phyloP scores from a whole-genome alignment of 2,888 invertebrate genomes.

The Digitonthophagus gazella region DNA sequence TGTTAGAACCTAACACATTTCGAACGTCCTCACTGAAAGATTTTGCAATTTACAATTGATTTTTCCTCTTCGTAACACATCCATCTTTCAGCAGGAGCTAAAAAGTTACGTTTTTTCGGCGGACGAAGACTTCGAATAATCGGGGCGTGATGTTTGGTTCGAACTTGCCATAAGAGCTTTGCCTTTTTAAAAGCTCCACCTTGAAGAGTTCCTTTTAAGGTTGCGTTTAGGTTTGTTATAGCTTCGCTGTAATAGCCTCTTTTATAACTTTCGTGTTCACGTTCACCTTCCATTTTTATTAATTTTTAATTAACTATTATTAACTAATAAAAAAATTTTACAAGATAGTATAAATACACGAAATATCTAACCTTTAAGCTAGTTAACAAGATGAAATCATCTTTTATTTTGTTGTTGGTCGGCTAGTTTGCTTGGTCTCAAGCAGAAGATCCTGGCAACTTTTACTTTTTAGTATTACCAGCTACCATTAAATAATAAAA shows the following conservation, averaged over 20 bases:
- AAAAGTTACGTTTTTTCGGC: slow-evolving; percentile 51
- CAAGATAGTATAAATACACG: too few relatives aligned
- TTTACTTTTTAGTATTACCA: too few relatives aligned
- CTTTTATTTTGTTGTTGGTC: too few relatives aligned
- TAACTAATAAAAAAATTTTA: too few relatives aligned
- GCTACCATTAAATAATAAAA: too few relatives aligned
- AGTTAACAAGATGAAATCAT: too few relatives aligned
- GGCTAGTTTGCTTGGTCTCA: too few relatives aligned
- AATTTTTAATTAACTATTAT: too few relatives aligned
- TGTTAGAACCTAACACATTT: too few relatives aligned
- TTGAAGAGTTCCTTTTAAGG: slow-evolving; percentile 21
- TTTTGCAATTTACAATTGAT: slow-evolving; percentile 60
- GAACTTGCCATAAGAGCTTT: slow-evolving; percentile 55
- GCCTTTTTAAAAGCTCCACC: slow-evolving; percentile 52
- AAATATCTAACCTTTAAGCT: too few relatives aligned
- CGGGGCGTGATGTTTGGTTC: slow-evolving; percentile 59
- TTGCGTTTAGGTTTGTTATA: slow-evolving; percentile 54
- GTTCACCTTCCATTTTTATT: slow-evolving; percentile 12
- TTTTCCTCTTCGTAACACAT: slow-evolving; percentile 63
- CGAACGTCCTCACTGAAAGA: too few relatives aligned
- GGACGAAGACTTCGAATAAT: slow-evolving; percentile 53
- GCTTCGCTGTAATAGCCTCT: slow-evolving; percentile 64
- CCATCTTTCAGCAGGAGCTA: slow-evolving; percentile 65
- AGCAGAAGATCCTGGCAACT: too few relatives aligned
- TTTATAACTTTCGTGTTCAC: slow-evolving; percentile 16